Conservation (phyloP, 2,888 invertebrate genomes). For the Rotaria sp. region DNA sequence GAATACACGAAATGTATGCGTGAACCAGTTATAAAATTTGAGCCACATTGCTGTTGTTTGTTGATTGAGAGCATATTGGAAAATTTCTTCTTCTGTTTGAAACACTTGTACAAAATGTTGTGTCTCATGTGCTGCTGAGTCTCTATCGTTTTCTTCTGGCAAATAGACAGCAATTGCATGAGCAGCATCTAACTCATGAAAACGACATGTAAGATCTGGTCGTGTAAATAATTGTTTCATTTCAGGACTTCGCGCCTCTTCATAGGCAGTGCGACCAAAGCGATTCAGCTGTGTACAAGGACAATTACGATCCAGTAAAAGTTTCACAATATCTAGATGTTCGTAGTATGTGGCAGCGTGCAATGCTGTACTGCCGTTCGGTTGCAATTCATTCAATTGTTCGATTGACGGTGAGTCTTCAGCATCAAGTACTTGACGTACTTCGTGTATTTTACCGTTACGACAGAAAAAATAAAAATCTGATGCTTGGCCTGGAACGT, state of each 20-base stretch:
- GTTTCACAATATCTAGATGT: background rate
- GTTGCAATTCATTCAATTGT: background rate
- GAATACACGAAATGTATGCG: background rate
- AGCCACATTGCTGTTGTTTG: background rate
- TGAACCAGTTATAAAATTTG: background rate
- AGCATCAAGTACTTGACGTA: background rate
- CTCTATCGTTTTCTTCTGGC: background rate
- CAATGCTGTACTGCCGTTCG: background rate
- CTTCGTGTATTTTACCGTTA: background rate
- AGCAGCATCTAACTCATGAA: background rate
- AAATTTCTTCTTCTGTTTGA: background rate
- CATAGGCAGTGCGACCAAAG: background rate
- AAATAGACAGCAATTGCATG: background rate
- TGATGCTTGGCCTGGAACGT: background rate
- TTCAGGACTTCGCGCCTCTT: background rate
- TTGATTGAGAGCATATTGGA: background rate
- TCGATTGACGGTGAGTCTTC: background rate
- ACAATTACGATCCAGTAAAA: background rate
- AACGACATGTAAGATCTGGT: background rate
- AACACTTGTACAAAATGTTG: background rate
- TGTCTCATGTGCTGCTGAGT: background rate
- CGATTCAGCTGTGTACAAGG: background rate
- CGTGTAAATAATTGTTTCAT: background rate
- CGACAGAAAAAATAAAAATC: background rate
- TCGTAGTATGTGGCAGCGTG: background rate